Conservation (phyloP, 2,797 vertebrate species). For the Botia kubotai region DNA sequence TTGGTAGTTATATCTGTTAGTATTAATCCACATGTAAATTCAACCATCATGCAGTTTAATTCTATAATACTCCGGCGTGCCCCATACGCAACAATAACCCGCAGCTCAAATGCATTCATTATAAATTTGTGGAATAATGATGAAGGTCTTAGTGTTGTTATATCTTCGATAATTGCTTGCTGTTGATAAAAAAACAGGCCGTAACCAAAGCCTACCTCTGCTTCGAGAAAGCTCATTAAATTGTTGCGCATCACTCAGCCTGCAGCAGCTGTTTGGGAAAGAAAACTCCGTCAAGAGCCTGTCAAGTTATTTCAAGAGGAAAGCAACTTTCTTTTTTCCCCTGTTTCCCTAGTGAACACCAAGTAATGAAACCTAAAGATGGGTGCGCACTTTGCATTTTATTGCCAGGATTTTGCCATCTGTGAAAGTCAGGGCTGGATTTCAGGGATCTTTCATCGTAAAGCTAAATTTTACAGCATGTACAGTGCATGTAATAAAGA, state of each 20-base stretch:
- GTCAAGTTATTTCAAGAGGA: constrained; percentile 67
- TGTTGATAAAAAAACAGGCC: constrained; percentile 59
- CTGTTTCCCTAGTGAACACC: constrained; percentile 62
- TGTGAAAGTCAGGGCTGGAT: background rate
- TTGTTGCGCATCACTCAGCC: constrained; percentile 63
- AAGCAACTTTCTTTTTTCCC: constrained; percentile 54
- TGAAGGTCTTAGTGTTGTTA: constrained; percentile 61
- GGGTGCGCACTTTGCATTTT: background rate
- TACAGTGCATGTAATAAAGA: background rate
- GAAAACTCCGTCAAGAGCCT: constrained; percentile 59
- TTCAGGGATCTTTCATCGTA: background rate
- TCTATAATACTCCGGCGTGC: background rate
- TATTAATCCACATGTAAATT: constrained; percentile 5
- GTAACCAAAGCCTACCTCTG: constrained; percentile 68
- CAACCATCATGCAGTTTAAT: background rate
- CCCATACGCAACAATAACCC: background rate
- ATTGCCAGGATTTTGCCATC: background rate
- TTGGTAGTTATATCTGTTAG: constrained; percentile 7
- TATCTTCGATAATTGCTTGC: constrained; percentile 65
- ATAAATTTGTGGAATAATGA: constrained; percentile 43
- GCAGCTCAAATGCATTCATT: constrained; percentile 5
- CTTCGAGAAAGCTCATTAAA: constrained; percentile 64
- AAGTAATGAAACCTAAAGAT: constrained; percentile 70
- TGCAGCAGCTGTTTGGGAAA: constrained; percentile 66
- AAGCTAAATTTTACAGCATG: background rate